These are phyloP conservation scores for Martes martes DNA, from an alignment of 2,113 vertebrate species.

Conservation along the genomic window DNA sequence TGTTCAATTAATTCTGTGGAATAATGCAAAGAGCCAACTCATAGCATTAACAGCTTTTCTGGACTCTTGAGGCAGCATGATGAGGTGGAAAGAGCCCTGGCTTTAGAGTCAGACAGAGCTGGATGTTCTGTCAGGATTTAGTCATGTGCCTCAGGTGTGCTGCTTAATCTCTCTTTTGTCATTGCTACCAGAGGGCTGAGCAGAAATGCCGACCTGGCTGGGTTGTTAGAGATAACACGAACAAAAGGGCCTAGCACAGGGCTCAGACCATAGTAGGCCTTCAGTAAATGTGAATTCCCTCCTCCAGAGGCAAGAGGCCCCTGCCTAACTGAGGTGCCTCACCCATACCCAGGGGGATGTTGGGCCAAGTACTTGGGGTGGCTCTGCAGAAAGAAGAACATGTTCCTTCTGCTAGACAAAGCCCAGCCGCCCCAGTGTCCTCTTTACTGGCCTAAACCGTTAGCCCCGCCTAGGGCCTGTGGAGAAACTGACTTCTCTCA, in stretches of 20 bases:
- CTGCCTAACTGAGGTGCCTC: background rate
- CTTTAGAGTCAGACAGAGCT: background rate
- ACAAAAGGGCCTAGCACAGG: background rate
- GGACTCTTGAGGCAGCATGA: background rate
- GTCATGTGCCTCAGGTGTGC: background rate
- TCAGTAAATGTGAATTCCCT: constrained; percentile 31
- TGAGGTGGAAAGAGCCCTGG: background rate
- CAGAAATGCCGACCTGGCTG: constrained; percentile 11
- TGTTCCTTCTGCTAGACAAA: constrained; percentile 9
- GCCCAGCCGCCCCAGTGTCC: background rate
- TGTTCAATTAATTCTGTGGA: constrained; percentile 46
- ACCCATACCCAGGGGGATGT: background rate
- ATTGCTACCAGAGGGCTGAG: constrained; percentile 35
- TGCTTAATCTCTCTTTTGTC: constrained; percentile 47
- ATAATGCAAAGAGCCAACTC: constrained; percentile 40
- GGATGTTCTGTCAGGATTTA: constrained; percentile 32
- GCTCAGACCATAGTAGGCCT: background rate
- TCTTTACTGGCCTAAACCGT: background rate
- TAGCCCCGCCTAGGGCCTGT: background rate
- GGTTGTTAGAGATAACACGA: constrained; percentile 33
- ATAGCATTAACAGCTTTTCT: background rate
- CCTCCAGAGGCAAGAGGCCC: constrained; percentile 1
- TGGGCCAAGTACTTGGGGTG: background rate
- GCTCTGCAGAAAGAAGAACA: constrained; percentile 20
- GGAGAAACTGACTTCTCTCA: constrained; percentile 29